phyloP scores from a whole-genome alignment of 2,888 invertebrate species.

The Hyles lineata region DNA sequence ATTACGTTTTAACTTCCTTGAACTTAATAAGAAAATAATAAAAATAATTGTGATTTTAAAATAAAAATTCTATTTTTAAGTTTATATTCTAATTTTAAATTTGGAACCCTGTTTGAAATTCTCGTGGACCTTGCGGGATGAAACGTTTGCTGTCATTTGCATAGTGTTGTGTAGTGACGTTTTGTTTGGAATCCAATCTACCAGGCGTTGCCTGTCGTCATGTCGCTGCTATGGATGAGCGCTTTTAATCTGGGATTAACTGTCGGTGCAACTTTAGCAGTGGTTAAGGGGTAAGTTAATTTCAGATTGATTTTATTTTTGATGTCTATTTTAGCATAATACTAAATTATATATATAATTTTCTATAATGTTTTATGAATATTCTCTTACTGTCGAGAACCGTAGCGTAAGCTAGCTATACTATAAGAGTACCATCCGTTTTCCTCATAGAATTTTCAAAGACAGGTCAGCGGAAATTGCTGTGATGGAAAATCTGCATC shows the following conservation, averaged over 20 bases:
- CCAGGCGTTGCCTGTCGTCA: constrained; percentile 56
- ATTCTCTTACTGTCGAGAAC: too few species aligned
- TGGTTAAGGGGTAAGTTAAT: constrained; percentile 84
- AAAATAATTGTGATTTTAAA: background rate
- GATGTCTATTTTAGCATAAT: background rate
- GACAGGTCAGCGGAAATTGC: background rate
- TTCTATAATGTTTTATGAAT: background rate
- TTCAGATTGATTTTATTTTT: background rate
- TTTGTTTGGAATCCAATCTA: constrained; percentile 39
- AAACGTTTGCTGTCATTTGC: constrained; percentile 41
- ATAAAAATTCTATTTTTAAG: background rate
- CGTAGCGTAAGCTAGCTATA: background rate
- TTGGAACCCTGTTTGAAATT: background rate
- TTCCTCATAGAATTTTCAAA: background rate
- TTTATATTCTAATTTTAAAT: background rate
- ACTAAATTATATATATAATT: background rate
- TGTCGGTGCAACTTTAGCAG: constrained; percentile 86
- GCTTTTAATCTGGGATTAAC: constrained; percentile 86
- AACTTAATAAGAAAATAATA: too few species aligned
- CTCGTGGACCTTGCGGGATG: constrained; percentile 38
- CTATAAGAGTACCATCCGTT: background rate
- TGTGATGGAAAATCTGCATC: background rate
- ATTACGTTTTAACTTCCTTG: background rate
- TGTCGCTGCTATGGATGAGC: constrained; percentile 87
- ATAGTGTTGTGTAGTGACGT: constrained; percentile 47